These are phyloP conservation scores for Cavia porcellus DNA, from an alignment of 2,113 vertebrate genomes.

Conservation along the genomic window DNA sequence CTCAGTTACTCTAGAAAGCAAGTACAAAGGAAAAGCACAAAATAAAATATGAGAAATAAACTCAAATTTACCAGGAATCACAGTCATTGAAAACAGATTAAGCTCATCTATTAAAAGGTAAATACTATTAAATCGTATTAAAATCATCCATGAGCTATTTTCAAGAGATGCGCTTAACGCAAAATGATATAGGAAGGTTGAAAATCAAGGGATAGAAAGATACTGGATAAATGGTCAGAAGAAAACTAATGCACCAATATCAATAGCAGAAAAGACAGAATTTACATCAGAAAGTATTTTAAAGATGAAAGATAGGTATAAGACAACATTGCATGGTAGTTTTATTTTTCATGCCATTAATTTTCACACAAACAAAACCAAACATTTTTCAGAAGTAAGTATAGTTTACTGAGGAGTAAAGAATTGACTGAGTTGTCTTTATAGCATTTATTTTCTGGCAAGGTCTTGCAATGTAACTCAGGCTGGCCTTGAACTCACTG, in stretches of 20 bases:
- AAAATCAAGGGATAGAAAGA: slow-evolving; percentile 15
- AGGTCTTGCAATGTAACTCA: not conserved
- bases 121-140: not conserved
- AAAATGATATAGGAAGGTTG: slow-evolving; percentile 41
- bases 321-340: slow-evolving; percentile 22
- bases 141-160: not conserved
- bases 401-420: slow-evolving; percentile 57
- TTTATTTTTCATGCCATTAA: slow-evolving; percentile 48
- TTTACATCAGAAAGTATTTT: not conserved
- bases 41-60: not conserved
- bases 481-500: not conserved
- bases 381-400: slow-evolving; percentile 8
- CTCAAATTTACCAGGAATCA: slow-evolving; percentile 31
- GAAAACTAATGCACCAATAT: not conserved
- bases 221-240: not conserved
- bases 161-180: slow-evolving; percentile 3
- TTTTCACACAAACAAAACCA: slow-evolving; percentile 18
- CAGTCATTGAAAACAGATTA: not conserved
- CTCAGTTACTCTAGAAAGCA: not conserved
- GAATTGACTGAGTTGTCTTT: not conserved
- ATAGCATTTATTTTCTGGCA: not conserved
- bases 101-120: slow-evolving; percentile 26
- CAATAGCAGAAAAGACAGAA: not conserved
- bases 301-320: not conserved
- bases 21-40: slow-evolving; percentile 37